Conservation (phyloP, 2,113 vertebrate genomes). For the Tor tambroides region DNA sequence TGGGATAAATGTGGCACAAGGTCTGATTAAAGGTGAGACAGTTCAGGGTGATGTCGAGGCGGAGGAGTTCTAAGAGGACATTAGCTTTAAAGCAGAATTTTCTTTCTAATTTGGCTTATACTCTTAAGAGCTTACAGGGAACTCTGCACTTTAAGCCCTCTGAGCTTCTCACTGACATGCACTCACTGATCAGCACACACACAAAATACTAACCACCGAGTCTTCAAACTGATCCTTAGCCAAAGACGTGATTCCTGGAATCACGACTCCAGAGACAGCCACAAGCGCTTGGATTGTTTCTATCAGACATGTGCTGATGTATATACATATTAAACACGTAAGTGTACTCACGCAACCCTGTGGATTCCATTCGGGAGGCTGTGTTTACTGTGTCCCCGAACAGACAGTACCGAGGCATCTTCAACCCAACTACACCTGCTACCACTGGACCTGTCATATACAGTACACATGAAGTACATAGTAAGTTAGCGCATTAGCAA, state of each 20-base stretch:
- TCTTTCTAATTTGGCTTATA: constrained; percentile 74
- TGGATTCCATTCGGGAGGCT: constrained; percentile 81
- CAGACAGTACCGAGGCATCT: constrained; percentile 91
- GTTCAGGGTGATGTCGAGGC: constrained; percentile 38
- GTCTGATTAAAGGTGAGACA: constrained; percentile 47
- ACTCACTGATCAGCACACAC: constrained; percentile 20
- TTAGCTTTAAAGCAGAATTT: constrained; percentile 68
- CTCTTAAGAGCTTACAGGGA: constrained; percentile 76
- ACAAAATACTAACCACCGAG: constrained; percentile 16
- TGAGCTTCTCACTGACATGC: constrained; percentile 61
- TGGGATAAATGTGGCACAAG: constrained; percentile 7
- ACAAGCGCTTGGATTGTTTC: background rate
- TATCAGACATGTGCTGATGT: background rate
- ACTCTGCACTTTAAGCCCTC: constrained; percentile 67
- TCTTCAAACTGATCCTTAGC: constrained; percentile 44
- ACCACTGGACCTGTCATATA: constrained; percentile 82
- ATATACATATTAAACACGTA: background rate
- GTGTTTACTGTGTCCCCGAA: constrained; percentile 90
- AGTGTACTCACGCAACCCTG: constrained; percentile 74
- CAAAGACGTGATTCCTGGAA: constrained; percentile 42
- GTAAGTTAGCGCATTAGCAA: constrained; percentile 11
- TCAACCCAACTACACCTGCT: constrained; percentile 90
- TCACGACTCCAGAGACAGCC: background rate
- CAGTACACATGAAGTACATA: constrained; percentile 42
- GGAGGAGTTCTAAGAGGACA: constrained; percentile 48